phyloP scores from a whole-genome alignment of 2,113 vertebrate species.

The Dryoscopus gambensis region DNA sequence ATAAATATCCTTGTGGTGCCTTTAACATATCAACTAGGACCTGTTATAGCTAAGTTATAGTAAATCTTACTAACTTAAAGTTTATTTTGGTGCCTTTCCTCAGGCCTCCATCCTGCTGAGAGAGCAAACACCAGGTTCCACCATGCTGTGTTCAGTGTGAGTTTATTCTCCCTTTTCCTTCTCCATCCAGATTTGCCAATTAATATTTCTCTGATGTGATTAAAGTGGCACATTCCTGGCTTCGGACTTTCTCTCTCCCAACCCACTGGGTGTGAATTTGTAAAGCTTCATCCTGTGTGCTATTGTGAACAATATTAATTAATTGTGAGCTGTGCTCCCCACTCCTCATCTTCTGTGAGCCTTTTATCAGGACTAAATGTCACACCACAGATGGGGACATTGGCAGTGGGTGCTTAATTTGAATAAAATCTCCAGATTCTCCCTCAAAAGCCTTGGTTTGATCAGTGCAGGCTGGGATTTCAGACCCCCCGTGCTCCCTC shows the following conservation, averaged over 20 bases:
- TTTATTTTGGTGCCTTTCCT: background rate
- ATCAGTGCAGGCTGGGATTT: background rate
- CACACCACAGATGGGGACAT: conserved; percentile 9
- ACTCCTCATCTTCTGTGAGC: background rate
- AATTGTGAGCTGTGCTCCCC: background rate
- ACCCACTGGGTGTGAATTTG: background rate
- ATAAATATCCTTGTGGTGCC: background rate
- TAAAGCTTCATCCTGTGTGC: accelerated
- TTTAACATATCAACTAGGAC: background rate
- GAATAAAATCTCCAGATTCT: background rate
- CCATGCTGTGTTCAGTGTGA: background rate
- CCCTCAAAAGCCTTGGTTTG: background rate
- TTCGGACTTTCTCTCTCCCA: background rate
- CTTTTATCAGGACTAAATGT: conserved; percentile 10
- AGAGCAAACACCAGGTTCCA: background rate
- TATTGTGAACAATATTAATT: background rate
- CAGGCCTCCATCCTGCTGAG: background rate
- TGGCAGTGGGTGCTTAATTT: background rate
- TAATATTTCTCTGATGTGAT: background rate
- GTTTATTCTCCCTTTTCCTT: background rate
- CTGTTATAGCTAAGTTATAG: background rate
- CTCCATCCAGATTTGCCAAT: background rate
- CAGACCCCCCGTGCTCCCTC: background rate
- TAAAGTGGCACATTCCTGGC: background rate
- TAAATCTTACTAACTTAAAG: background rate